Evolutionary conservation across 2,888 invertebrate species (phyloP), one percentile per base, ranked within the genome.

Genomic region (Drosophila percnosoma): DNA sequence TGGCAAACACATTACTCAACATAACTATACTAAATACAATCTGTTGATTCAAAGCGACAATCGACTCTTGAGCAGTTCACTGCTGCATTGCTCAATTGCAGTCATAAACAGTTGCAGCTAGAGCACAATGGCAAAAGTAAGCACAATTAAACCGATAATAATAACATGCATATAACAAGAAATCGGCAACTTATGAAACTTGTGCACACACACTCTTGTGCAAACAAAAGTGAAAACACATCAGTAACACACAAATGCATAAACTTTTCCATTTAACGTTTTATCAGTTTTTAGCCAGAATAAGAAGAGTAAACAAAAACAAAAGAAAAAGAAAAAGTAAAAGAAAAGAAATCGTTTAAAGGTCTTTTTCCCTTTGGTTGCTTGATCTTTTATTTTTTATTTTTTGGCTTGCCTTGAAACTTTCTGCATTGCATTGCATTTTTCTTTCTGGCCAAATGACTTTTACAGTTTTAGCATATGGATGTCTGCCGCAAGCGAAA

Each of bases 391-490:
- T 38, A 34, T 36, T 38, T 49, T 49, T 57, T 64, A 29, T 57
- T 57, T 36, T 59, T 7, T 8, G 11, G 29, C 40, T 63, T 75
- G 82, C 72, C 61, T 68, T 75, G 57, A 78, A 74, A 74, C 61
- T 70, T 79, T 75, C 51, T 80, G 84, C 82, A 76, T 85, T 78
- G 70, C 78, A 75, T 87, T 87, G 80, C 82, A 82, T 72, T 82
- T 80, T 70, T 67, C 54, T 45, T 55, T 64, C 53, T 51, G 55
- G 40, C 55, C 71, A 77, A 74, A 75, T 77, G 87, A 70, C 82
- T 86, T 70, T 82, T 69, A 70, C 59, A 82, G 80, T 84, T 75
- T 84, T 83, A 77, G 85, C 79, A 85, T 77, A 76, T 76, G 68
- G 62, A 69, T 58, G 64, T 72, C 60, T 68, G 84, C 82, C 73